These are phyloP conservation scores for Hemibates koningsi DNA, from an alignment of 2,113 vertebrate genomes.

Conservation along the genomic window DNA sequence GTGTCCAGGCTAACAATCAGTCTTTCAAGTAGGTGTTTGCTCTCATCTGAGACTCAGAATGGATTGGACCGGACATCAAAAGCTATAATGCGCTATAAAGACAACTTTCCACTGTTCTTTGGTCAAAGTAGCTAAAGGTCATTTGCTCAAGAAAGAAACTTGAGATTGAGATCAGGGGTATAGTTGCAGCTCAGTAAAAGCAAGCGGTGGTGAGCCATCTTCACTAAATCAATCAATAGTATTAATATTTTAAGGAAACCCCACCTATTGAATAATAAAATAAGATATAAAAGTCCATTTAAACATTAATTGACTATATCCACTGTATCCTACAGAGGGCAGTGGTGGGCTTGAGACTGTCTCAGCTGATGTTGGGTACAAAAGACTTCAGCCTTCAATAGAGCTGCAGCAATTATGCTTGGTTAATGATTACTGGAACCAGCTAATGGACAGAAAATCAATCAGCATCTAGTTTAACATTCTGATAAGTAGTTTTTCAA, in stretches of 20 bases:
- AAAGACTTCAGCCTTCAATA: neutral
- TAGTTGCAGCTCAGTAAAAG: neutral
- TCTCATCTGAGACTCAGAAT: neutral
- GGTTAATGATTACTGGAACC: neutral
- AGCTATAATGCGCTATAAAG: neutral
- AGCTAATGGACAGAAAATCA: neutral
- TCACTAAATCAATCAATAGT: neutral
- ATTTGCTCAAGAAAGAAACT: neutral
- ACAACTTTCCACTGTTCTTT: neutral
- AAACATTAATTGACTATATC: neutral
- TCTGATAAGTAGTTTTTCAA: neutral
- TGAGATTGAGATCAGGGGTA: neutral
- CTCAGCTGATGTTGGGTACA: neutral
- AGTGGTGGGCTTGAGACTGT: neutral
- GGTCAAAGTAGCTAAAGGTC: neutral
- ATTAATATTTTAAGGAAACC: neutral
- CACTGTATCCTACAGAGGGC: neutral
- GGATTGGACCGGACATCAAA: neutral
- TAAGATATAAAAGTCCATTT: neutral
- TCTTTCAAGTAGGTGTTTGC: neutral
- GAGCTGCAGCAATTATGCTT: neutral
- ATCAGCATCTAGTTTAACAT: neutral
- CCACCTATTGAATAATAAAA: neutral
- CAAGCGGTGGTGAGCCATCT: neutral
- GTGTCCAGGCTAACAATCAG: neutral